phyloP scores from a whole-genome alignment of 2,888 invertebrate genomes.

The Dichetophora obliterata region DNA sequence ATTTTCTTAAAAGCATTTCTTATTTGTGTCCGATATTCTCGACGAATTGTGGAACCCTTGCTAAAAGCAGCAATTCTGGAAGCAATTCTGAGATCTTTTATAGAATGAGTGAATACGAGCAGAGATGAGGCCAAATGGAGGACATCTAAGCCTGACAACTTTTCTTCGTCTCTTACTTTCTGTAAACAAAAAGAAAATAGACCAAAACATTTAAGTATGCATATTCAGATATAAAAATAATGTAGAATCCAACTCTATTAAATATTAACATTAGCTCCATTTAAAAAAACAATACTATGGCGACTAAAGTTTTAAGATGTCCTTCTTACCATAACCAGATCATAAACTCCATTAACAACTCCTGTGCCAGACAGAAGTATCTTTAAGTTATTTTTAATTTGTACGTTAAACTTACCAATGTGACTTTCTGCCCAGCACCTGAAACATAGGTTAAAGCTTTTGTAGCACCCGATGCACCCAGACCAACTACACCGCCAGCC shows the following conservation, averaged over 20 bases:
- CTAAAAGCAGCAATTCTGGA: conserved; percentile 50
- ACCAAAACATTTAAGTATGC: no score
- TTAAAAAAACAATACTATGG: no score
- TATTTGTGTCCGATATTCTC: conserved; percentile 53
- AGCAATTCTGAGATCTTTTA: conserved; percentile 61
- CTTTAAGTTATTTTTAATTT: conserved; percentile 46
- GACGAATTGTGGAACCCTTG: conserved; percentile 54
- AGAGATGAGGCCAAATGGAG: conserved; percentile 63
- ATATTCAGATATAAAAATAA: no score
- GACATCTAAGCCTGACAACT: conserved; percentile 55
- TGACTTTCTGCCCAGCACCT: conserved; percentile 54
- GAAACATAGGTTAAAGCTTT: conserved; percentile 51
- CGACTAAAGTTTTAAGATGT: background rate
- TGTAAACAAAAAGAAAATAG: no score
- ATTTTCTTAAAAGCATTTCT: conserved; percentile 52
- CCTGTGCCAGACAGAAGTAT: conserved; percentile 61
- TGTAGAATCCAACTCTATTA: no score
- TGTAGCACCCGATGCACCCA: conserved; percentile 59
- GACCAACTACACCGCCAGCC: conserved; percentile 52
- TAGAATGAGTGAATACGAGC: conserved; percentile 63
- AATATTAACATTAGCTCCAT: no score
- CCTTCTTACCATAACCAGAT: conserved; percentile 58
- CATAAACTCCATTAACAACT: conserved; percentile 56
- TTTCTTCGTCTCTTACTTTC: conserved; percentile 58
- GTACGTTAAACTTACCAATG: conserved; percentile 51